Base-by-base conservation (phyloP, 2,888 invertebrate genomes). In the Cerastis rubricosa region DNA sequence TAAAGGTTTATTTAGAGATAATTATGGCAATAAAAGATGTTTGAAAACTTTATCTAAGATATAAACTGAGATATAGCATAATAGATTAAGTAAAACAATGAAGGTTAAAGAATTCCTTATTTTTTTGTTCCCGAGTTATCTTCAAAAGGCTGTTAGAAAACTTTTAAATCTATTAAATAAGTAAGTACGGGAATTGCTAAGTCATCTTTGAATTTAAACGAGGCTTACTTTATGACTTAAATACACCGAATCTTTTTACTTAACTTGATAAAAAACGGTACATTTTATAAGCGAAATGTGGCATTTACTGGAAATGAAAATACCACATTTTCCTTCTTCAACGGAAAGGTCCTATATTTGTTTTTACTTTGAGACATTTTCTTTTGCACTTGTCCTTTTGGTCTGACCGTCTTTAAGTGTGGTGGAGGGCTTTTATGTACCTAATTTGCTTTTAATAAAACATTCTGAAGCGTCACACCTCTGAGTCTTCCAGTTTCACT, bases 221-320 rank as follows among this genome's bases (percentile, higher is more conserved):
- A 67, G 12, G 49, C 61, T n/a, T 54, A 49, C 45, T 79, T 75
- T 54, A 74, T 57, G 45, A 73, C 70, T 79, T 64, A 71, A 83
- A 77, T 47, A 71, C 54, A 76, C 54, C 1, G n/a, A 71, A 75
- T 73, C 65, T 74, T 73, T 76, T 63, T 68, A 74, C 61, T 70
- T 64, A 75, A 83, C 66, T 63, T 77, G 47, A 78, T 76, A 78
- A 81, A 86, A 76, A 77, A 74, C n/a, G 71, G 76, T 75, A 74
- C 61, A 68, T 68, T 67, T 72, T 79, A 72, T 69, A 69, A 78
- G 5, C 66, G 71, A 74, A 76, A 70, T 74, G 72, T 57, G 69
- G 67, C 71, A 65, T 71, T 85, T 66, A 74, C 65, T 76, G 59
- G 65, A 74, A 85, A 84, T 85, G 70, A 81, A 87, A 85, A 82